Base-by-base conservation (phyloP, 2,113 vertebrate species). In the Albula glossodonta region DNA sequence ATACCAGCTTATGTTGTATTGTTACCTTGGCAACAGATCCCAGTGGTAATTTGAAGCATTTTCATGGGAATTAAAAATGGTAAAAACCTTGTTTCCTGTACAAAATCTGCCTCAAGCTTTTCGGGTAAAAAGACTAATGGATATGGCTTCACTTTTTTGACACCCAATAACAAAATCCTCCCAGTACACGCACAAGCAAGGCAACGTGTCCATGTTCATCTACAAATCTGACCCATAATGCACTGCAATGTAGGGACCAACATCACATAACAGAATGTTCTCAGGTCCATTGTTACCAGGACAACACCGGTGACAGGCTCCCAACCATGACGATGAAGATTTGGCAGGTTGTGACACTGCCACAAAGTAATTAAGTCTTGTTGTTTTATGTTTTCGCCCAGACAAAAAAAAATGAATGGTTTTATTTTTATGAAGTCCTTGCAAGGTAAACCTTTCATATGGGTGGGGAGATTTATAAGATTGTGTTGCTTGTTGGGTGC, bases 291-390 rank as follows among this genome's bases (percentile, higher is more conserved):
- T 6, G 87, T 87, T 83, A 83, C 48, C 85, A 90, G 93, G 92
- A 94, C 90, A 93, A 92, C 93, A 94, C 66, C 87, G 93, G 92
- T 93, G 88, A 90, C 85, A 91, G 86, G 91, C 78, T 66, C 79
- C 86, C 86, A 91, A 91, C 93, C 87, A 87, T 49, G 77, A 87
- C 93, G 92, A 93, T 92, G 93, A 90, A 94, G 94, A 90, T 89
- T 89, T 89, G 22, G 83, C 85, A 78, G 83, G n/a, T n/a, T n/a
- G n/a, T n/a, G n/a, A n/a, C n/a, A n/a, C n/a, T n/a, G n/a, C n/a
- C n/a, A n/a, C n/a, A n/a, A n/a, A n/a, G n/a, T n/a, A n/a, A n/a
- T n/a, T n/a, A n/a, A n/a, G n/a, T n/a, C n/a, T n/a, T n/a, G n/a
- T n/a, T n/a, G n/a, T n/a, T n/a, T n/a, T n/a, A n/a, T n/a, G n/a